Conservation (phyloP, 2,888 invertebrate species). For the Clepsis dumicolana region DNA sequence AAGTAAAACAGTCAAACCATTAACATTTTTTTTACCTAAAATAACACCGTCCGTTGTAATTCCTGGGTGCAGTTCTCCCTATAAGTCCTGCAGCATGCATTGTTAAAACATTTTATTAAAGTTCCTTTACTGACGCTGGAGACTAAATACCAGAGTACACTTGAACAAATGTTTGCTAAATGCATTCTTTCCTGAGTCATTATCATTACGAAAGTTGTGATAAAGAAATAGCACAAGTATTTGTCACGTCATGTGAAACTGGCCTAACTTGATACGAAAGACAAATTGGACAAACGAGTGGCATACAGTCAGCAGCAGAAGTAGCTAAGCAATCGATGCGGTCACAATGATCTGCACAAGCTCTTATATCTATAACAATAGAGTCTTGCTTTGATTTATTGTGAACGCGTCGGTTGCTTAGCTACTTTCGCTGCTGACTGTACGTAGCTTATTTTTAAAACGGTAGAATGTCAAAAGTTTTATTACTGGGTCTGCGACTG, state of each 20-base stretch:
- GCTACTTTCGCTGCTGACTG: no score
- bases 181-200: constrained; percentile 37
- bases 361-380: no score
- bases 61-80: neutral
- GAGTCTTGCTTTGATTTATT: no score
- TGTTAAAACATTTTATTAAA: neutral
- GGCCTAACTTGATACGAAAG: constrained; percentile 28
- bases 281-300: neutral
- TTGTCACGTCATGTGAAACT: constrained; percentile 23
- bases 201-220: constrained; percentile 32
- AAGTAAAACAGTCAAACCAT: neutral
- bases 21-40: neutral
- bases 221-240: constrained; percentile 34
- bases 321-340: no score
- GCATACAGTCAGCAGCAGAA: no score
- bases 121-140: constrained; percentile 24
- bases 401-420: no score
- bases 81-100: neutral
- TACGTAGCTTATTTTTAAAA: neutral
- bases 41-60: neutral
- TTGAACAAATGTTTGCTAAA: constrained; percentile 42
- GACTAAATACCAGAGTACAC: constrained; percentile 20
- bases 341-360: no score
- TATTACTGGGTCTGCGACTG: neutral
- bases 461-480: constrained; percentile 11